Evolutionary conservation across 2,797 vertebrate genomes (phyloP), one percentile per base, ranked within the genome.

Genomic region (Aplochiton taeniatus): DNA sequence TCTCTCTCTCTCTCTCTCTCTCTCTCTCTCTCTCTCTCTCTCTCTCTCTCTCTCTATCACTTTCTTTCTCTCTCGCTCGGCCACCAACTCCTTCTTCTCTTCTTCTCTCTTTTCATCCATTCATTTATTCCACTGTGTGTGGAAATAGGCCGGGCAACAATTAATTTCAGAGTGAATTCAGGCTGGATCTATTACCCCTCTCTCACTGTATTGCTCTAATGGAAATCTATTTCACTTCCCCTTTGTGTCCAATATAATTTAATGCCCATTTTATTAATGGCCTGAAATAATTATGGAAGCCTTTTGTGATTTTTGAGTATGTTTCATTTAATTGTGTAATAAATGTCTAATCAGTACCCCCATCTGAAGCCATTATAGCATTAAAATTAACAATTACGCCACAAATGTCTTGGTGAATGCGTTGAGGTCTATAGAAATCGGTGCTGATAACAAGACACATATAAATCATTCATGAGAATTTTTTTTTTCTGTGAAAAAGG

Each of bases 281-380:
- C 96, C 96, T 98, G 96, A 99, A 99, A 99, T 99, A 99, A 99
- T 99, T 99, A 99, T 91, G 95, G 96, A 94, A 96, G 91, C 92
- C 97, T 95, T 98, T 99, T 99, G 97, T 99, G 95, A 98, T 98
- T 97, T 95, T 98, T 96, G 96, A 98, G 96, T 98, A 99, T 98
- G 97, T 99, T 99, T 98, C 96, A 98, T 99, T 99, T 99, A 99
- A 99, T 99, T 99, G 97, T 98, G 96, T 96, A 98, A 98, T 98
- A 99, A 98, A 98, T 95, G 97, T 96, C 96, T 98, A 98, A 99
- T 99, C 97, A 95, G 93, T 91, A 91, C 95, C 95, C 96, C 95
- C 96, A 99, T 99, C 97, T 98, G 95, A 97, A 96, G 95, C 96
- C 96, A 98, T 99, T 98, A 99, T 98, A 95, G 96, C 96, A 95